Evolutionary conservation across 2,797 vertebrate genomes (phyloP).

Genomic region (Coluber constrictor): DNA sequence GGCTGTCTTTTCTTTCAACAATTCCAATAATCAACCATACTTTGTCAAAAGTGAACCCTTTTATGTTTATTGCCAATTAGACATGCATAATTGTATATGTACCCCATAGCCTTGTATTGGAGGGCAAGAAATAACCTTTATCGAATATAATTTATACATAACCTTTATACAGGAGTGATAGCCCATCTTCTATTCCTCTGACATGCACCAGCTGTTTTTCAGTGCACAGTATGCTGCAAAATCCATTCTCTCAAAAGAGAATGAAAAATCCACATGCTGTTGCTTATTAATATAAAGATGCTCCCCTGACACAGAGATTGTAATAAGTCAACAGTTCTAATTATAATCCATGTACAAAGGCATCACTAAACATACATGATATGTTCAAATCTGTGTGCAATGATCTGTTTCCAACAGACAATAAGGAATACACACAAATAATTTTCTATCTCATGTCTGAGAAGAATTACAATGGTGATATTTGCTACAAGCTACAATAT

Average conservation of each 20-base stretch:
- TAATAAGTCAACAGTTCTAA: conserved; percentile 52
- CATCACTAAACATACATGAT: conserved; percentile 57
- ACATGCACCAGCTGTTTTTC: conserved; percentile 16
- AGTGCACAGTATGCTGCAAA: conserved; percentile 22
- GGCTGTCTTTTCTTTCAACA: background rate
- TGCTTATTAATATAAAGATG: conserved; percentile 42
- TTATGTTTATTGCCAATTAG: conserved; percentile 2
- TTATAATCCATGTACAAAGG: conserved; percentile 60
- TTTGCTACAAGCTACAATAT: conserved; percentile 69
- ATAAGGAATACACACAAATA: conserved; percentile 63
- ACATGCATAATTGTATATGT: background rate
- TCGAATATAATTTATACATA: conserved; percentile 4
- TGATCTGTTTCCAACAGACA: conserved; percentile 69
- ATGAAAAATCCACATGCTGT: background rate
- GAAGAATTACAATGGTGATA: conserved; percentile 66
- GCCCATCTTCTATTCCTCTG: background rate
- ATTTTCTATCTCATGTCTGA: conserved; percentile 65
- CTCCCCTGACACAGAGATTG: conserved; percentile 47
- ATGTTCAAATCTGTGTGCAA: conserved; percentile 68
- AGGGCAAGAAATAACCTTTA: background rate
- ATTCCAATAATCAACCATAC: background rate
- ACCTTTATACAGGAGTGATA: conserved; percentile 29
- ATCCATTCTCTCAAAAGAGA: conserved; percentile 14
- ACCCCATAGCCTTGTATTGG: background rate
- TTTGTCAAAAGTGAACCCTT: background rate